Percentiles rank a stretch among this genome's conserved stretches.
phyloP scores from a whole-genome alignment of 2,113 vertebrate species.

The Thunnus thynnus region DNA sequence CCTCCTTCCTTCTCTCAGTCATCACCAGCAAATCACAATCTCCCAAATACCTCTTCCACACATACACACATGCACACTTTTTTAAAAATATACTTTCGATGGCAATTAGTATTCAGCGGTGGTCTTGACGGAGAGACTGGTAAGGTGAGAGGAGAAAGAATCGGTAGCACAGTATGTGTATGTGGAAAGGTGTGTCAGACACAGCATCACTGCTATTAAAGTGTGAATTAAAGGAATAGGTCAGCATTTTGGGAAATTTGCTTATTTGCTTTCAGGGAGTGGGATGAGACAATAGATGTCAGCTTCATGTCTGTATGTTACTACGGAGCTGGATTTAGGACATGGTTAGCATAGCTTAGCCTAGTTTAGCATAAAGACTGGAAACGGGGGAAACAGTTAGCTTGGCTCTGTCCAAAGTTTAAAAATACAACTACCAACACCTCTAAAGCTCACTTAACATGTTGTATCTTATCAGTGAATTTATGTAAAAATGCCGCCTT shows the following conservation, averaged over 20 bases:
- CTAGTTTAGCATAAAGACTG: no score
- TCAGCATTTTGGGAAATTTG: not conserved
- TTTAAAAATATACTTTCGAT: slow-evolving; percentile 44
- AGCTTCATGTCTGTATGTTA: not conserved
- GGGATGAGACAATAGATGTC: no score
- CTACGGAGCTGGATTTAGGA: no score
- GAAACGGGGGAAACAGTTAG: not conserved
- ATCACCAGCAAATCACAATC: slow-evolving; percentile 82
- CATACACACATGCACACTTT: slow-evolving; percentile 35
- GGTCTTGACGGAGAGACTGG: slow-evolving; percentile 45
- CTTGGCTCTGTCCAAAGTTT: not conserved
- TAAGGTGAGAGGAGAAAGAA: slow-evolving; percentile 12
- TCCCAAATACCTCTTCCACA: slow-evolving; percentile 63
- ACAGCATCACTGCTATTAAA: not conserved
- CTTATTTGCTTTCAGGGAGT: not conserved
- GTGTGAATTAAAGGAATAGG: slow-evolving; percentile 11
- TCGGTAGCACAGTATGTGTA: not conserved
- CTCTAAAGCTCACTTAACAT: not conserved
- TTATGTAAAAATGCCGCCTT: no score
- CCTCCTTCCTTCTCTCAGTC: slow-evolving; percentile 67
- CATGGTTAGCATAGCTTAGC: no score
- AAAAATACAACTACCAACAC: not conserved
- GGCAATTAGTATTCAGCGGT: slow-evolving; percentile 76
- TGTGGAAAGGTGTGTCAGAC: not conserved
- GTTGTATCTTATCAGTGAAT: not conserved